phyloP scores from a whole-genome alignment of 2,797 vertebrate species.

The Pseudochromis fuscus region DNA sequence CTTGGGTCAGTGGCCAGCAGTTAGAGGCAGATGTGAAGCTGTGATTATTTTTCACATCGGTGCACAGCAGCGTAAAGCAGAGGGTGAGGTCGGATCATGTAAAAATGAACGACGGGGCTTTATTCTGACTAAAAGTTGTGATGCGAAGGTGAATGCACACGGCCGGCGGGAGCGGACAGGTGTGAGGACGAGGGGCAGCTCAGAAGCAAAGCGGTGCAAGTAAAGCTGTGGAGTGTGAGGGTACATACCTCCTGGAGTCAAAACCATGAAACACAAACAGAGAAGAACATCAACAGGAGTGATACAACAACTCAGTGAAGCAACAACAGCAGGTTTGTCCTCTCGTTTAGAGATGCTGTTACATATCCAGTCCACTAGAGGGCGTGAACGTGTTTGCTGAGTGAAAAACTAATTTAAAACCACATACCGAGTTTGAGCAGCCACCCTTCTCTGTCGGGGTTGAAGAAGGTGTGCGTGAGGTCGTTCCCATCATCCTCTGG shows the following conservation, averaged over 20 bases:
- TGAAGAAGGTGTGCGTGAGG: constrained; percentile 96
- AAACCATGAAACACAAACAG: constrained; percentile 90
- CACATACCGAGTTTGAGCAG: constrained; percentile 93
- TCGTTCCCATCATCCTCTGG: constrained; percentile 95
- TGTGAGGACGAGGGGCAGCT: constrained; percentile 61
- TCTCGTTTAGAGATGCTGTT: not conserved
- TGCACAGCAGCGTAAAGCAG: constrained; percentile 35
- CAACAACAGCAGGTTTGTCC: not conserved
- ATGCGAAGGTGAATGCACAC: constrained; percentile 62
- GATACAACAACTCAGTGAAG: not conserved
- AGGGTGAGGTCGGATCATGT: constrained; percentile 34
- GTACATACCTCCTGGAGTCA: constrained; percentile 98
- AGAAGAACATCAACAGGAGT: constrained; percentile 85
- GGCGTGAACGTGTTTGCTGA: constrained; percentile 25
- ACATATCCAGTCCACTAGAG: constrained; percentile 39
- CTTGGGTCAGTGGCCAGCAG: constrained; percentile 22
- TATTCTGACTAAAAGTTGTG: constrained; percentile 27
- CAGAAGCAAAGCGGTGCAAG: constrained; percentile 60
- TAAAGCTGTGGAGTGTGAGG: constrained; percentile 37
- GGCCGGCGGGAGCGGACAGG: constrained; percentile 55
- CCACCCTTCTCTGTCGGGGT: constrained; percentile 97
- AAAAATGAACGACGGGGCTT: constrained; percentile 22
- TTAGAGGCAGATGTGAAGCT: constrained; percentile 52
- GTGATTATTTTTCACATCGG: constrained; percentile 29
- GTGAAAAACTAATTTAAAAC: too few relatives aligned